A percentile compares a stretch with the other conserved stretches of the same genome.
Evolutionary conservation across 2,888 invertebrate genomes (phyloP).

Genomic region (Heliconius cydno): DNA sequence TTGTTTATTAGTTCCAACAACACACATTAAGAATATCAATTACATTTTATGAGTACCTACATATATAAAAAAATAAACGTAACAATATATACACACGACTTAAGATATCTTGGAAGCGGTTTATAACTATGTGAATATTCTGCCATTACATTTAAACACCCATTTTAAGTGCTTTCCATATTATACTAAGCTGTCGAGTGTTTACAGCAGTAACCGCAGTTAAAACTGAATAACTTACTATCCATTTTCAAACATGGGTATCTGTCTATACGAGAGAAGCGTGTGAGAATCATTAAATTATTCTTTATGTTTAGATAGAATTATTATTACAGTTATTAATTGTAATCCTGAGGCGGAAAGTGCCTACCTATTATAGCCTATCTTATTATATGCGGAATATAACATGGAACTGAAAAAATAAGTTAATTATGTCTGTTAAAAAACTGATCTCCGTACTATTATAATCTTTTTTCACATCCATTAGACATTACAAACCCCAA

Average conservation of each 20-base stretch:
- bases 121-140: conserved; percentile 21
- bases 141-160: conserved; percentile 24
- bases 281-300: background rate
- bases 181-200: conserved; percentile 17
- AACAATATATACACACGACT: background rate
- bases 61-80: background rate
- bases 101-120: conserved; percentile 19
- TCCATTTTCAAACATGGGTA: background rate
- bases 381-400: too few relatives aligned
- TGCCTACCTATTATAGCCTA: too few relatives aligned
- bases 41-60: background rate
- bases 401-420: too few relatives aligned
- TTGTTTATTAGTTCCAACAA: too few relatives aligned
- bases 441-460: background rate
- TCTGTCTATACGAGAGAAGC: background rate
- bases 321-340: background rate
- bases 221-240: conserved; percentile 19
- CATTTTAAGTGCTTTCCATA: conserved; percentile 29
- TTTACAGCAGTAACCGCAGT: conserved; percentile 16
- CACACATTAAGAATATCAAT: too few relatives aligned
- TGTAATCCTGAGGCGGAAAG: too few relatives aligned
- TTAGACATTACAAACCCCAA: background rate
- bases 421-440: background rate
- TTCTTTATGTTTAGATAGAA: background rate
- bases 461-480: background rate